Evolutionary conservation across 2,888 invertebrate species (phyloP).

Genomic region (Germaria angustata): DNA sequence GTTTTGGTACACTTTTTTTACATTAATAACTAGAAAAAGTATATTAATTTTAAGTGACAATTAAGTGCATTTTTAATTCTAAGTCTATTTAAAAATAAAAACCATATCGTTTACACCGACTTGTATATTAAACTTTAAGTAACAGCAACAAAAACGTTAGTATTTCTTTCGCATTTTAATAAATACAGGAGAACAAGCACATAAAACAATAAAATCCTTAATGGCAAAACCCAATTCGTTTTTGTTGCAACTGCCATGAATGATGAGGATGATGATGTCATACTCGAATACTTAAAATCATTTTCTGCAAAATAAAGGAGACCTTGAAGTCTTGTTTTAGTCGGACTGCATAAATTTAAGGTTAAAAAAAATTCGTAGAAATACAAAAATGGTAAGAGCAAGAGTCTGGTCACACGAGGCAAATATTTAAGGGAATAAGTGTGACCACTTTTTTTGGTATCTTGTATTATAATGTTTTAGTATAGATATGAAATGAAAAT

Average conservation of each 20-base stretch:
- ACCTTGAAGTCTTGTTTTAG: constrained; percentile 48
- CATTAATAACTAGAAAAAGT: neutral
- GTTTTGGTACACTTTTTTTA: no score
- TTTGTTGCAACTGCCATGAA: constrained; percentile 13
- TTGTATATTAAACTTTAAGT: neutral
- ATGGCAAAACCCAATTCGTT: neutral
- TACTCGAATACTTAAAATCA: neutral
- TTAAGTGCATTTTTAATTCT: constrained; percentile 3
- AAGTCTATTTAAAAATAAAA: no score
- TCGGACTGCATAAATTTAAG: constrained; percentile 30
- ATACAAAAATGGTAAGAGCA: constrained; percentile 1
- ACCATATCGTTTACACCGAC: no score
- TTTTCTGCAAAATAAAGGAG: constrained; percentile 5
- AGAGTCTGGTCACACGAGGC: neutral
- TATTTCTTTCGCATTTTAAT: neutral
- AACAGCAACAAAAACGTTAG: neutral
- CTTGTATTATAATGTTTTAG: no score
- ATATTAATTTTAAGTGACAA: neutral
- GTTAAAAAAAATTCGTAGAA: constrained; percentile 36
- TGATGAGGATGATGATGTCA: constrained; percentile 41
- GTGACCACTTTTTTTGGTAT: no score
- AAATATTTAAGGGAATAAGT: no score
- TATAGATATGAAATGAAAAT: no score
- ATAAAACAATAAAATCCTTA: neutral
- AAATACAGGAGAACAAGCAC: neutral